Percentiles rank a stretch among this genome's conserved stretches.
These are phyloP conservation scores for Acrobasis repandana DNA, from an alignment of 2,888 invertebrate genomes.

Conservation along the genomic window DNA sequence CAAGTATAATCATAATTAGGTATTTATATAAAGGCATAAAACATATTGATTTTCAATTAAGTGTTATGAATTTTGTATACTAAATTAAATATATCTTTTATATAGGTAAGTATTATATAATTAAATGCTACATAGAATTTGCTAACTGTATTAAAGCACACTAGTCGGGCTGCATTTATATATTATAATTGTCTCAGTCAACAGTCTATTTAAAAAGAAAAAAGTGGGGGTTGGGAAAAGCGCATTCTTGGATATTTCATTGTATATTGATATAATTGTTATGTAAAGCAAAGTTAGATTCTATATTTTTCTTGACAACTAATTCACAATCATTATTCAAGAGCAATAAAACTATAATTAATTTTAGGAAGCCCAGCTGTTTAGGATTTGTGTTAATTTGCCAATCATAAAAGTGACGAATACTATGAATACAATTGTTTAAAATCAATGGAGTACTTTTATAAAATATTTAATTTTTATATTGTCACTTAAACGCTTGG, in stretches of 20 bases:
- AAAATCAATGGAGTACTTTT: neutral
- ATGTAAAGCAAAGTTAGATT: slow-evolving; percentile 36
- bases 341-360: slow-evolving; percentile 58
- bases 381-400: slow-evolving; percentile 22
- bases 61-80: no score
- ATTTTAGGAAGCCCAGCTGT: slow-evolving; percentile 55
- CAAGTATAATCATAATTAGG: no score
- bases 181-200: neutral
- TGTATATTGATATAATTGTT: no score
- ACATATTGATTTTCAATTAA: no score
- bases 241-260: slow-evolving; percentile 60
- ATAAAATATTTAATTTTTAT: neutral
- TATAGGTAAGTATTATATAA: neutral
- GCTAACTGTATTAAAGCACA: neutral
- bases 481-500: slow-evolving; percentile 5
- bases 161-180: neutral
- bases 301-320: slow-evolving; percentile 39
- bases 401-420: slow-evolving; percentile 41
- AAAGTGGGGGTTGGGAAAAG: slow-evolving; percentile 54
- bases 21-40: no score
- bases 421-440: neutral
- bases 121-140: neutral
- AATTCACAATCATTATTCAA: slow-evolving; percentile 34
- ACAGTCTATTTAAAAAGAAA: slow-evolving; percentile 21
- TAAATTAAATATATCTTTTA: no score